Percentiles rank a stretch among this genome's conserved stretches.
Conservation (phyloP, 2,888 invertebrate genomes). For the Leucoptera coffeella region DNA sequence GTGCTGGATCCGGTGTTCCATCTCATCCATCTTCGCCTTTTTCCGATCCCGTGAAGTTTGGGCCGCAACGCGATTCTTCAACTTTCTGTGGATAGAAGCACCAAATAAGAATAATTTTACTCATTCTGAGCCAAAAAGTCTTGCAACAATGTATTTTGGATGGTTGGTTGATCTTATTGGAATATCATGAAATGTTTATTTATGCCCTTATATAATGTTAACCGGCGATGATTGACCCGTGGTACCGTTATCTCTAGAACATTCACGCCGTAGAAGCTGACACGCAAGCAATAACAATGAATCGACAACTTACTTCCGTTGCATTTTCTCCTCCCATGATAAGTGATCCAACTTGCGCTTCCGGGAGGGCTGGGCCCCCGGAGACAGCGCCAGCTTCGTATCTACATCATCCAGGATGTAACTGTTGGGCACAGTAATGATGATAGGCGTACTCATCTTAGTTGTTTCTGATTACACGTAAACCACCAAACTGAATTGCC, state of each 20-base stretch:
- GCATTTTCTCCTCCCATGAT: slow-evolving; percentile 80
- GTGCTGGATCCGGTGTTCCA: slow-evolving; percentile 66
- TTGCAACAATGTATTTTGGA: not conserved
- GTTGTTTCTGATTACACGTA: no score
- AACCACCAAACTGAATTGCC: no score
- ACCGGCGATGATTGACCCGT: not conserved
- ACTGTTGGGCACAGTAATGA: slow-evolving; percentile 44
- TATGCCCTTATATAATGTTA: no score
- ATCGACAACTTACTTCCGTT: slow-evolving; percentile 67
- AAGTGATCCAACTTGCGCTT: slow-evolving; percentile 79
- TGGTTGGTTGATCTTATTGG: not conserved
- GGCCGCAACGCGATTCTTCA: slow-evolving; percentile 95
- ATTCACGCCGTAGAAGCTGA: slow-evolving; percentile 10
- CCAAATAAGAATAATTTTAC: slow-evolving; percentile 2
- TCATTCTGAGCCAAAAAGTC: no score
- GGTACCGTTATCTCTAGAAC: slow-evolving; percentile 8
- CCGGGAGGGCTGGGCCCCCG: slow-evolving; percentile 24
- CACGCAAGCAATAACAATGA: slow-evolving; percentile 16
- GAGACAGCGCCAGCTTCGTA: slow-evolving; percentile 21
- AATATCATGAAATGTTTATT: no score
- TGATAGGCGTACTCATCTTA: slow-evolving; percentile 42
- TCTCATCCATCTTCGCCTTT: slow-evolving; percentile 86
- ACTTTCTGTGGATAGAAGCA: slow-evolving; percentile 58
- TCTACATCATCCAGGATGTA: slow-evolving; percentile 34
- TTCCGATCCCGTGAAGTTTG: slow-evolving; percentile 96